These are phyloP conservation scores for Exaiptasia diaphana DNA, from an alignment of 64 coral and sea anemone genomes.

Conservation along the genomic window DNA sequence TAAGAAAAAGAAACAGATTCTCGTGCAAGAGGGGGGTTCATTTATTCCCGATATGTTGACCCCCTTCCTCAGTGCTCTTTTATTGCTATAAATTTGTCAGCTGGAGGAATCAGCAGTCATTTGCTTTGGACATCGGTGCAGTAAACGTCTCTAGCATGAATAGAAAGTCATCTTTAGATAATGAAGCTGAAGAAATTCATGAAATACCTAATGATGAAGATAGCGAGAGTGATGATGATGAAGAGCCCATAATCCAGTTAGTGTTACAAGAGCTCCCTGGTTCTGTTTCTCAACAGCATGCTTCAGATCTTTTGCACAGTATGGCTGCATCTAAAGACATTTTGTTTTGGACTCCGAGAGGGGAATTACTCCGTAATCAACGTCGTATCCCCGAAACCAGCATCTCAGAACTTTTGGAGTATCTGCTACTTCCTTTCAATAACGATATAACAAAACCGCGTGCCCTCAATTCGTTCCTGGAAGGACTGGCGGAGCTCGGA, in stretches of 20 bases:
- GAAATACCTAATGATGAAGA: not conserved
- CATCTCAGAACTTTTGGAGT: not conserved
- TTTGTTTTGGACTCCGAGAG: not conserved
- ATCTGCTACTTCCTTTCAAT: not conserved
- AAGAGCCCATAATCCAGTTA: not conserved
- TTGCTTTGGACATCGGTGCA: no score
- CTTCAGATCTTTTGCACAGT: slow-evolving; percentile 8
- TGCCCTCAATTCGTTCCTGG: not conserved
- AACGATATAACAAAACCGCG: not conserved
- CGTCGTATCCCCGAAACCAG: not conserved
- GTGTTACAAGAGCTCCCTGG: not conserved
- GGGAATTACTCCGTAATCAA: not conserved
- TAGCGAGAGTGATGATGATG: not conserved
- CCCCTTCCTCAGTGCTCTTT: not conserved
- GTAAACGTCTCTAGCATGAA: no score
- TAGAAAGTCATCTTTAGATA: no score
- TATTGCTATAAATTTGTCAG: not conserved
- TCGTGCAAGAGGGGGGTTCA: not conserved
- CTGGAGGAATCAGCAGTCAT: no score
- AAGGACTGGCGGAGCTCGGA: not conserved
- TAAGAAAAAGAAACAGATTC: not conserved
- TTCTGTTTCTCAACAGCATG: not conserved
- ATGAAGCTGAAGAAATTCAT: no score
- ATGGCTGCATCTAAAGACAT: not conserved
- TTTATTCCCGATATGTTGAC: not conserved